A percentile compares a stretch with the other conserved stretches of the same genome.
Conservation (phyloP, 2,113 vertebrate species). For the Poeciliopsis prolifica region DNA sequence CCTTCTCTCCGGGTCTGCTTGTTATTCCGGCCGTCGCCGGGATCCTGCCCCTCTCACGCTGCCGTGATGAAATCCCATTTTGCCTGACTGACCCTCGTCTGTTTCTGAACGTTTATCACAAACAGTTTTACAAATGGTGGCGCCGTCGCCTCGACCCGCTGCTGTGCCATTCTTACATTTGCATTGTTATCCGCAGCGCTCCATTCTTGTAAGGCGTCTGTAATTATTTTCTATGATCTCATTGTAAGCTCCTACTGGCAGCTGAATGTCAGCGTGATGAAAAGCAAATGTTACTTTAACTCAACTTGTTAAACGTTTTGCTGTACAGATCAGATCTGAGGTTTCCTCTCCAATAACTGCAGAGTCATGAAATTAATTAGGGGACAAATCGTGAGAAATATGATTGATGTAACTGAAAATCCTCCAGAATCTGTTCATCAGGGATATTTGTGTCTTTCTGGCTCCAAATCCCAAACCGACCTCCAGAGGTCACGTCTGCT, state of each 20-base stretch:
- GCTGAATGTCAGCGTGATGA: background rate
- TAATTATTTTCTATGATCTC: conserved; percentile 13
- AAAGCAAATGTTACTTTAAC: conserved; percentile 1
- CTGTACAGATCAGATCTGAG: background rate
- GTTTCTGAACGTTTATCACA: conserved; percentile 5
- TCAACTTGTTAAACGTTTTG: background rate
- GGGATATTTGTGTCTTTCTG: background rate
- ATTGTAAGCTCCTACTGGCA: background rate
- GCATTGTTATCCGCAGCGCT: conserved; percentile 3
- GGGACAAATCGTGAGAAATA: background rate
- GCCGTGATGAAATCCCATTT: background rate
- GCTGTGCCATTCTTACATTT: background rate
- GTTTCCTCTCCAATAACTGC: background rate
- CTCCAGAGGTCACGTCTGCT: too few relatives aligned
- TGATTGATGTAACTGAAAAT: too few relatives aligned
- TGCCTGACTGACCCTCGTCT: conserved; percentile 1
- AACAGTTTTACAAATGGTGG: background rate
- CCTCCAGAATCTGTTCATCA: background rate
- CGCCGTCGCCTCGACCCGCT: background rate
- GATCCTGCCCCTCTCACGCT: background rate
- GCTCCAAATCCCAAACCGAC: too few relatives aligned
- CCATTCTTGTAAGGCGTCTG: background rate
- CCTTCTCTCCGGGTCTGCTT: background rate
- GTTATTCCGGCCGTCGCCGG: background rate
- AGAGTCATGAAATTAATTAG: background rate